Conservation (phyloP, 2,888 invertebrate species). For the Sesia apiformis region DNA sequence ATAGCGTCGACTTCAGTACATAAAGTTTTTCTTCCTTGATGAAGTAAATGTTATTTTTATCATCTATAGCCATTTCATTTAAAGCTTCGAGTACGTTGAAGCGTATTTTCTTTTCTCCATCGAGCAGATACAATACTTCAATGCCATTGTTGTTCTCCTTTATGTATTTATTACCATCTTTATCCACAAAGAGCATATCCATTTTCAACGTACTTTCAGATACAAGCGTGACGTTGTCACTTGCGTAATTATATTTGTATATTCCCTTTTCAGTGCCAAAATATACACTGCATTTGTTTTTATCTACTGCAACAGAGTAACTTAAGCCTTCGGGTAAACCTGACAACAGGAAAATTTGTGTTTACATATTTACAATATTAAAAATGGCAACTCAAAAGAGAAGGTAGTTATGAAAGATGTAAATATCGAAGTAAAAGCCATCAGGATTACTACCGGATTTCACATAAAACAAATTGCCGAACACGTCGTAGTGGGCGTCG, state of each 20-base stretch:
- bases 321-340: slow-evolving; percentile 47
- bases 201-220: slow-evolving; percentile 32
- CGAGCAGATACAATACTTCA: slow-evolving; percentile 43
- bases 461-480: slow-evolving; percentile 52
- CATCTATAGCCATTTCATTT: slow-evolving; percentile 48
- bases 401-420: slow-evolving; percentile 13
- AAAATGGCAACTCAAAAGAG: not conserved
- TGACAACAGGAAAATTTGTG: slow-evolving; percentile 11
- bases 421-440: slow-evolving; percentile 40
- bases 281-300: slow-evolving; percentile 33
- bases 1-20: slow-evolving; percentile 33
- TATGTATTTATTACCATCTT: slow-evolving; percentile 51
- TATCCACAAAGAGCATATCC: slow-evolving; percentile 50
- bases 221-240: slow-evolving; percentile 29
- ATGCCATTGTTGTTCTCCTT: slow-evolving; percentile 43
- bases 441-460: slow-evolving; percentile 29
- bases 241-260: slow-evolving; percentile 40
- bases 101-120: slow-evolving; percentile 38
- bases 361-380: not conserved
- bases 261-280: slow-evolving; percentile 55
- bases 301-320: slow-evolving; percentile 53
- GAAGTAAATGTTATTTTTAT: slow-evolving; percentile 52
- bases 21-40: slow-evolving; percentile 41
- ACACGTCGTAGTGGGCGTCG: slow-evolving; percentile 47
- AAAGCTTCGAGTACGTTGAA: slow-evolving; percentile 38